Conservation (phyloP, 2,888 invertebrate species). For the Anaspis maculata region DNA sequence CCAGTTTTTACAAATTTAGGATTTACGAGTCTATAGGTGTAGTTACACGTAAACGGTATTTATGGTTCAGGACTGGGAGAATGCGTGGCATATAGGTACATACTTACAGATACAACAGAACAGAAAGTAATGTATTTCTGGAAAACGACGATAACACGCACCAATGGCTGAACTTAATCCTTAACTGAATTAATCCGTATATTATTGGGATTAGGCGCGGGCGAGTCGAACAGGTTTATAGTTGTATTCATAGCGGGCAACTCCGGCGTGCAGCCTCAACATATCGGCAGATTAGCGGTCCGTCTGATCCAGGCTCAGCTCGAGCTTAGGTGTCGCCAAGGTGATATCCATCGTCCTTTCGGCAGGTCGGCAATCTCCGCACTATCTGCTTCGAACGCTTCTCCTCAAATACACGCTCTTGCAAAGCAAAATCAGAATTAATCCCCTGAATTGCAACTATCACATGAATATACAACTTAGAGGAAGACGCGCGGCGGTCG, state of each 20-base stretch:
- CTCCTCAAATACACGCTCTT: too few relatives aligned
- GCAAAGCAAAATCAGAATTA: conserved; percentile 6
- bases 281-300: conserved; percentile 58
- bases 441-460: conserved; percentile 7
- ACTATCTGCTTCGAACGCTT: neutral
- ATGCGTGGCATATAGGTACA: too few relatives aligned
- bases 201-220: conserved; percentile 40
- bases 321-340: conserved; percentile 32
- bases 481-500: too few relatives aligned
- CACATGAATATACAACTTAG: too few relatives aligned
- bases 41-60: too few relatives aligned
- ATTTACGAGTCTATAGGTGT: too few relatives aligned
- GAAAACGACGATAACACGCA: conserved; percentile 41
- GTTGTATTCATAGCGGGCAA: conserved; percentile 28
- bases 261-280: conserved; percentile 55
- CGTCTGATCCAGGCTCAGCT: conserved; percentile 37
- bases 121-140: conserved; percentile 34
- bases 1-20: too few relatives aligned
- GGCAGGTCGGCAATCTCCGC: conserved; percentile 7
- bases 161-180: conserved; percentile 42
- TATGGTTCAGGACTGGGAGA: too few relatives aligned
- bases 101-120: too few relatives aligned
- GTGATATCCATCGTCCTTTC: conserved; percentile 27
- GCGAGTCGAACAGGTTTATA: conserved; percentile 35
- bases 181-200: conserved; percentile 41